phyloP scores from a whole-genome alignment of 2,113 vertebrate species.

The Oxygymnocypris stewartii region DNA sequence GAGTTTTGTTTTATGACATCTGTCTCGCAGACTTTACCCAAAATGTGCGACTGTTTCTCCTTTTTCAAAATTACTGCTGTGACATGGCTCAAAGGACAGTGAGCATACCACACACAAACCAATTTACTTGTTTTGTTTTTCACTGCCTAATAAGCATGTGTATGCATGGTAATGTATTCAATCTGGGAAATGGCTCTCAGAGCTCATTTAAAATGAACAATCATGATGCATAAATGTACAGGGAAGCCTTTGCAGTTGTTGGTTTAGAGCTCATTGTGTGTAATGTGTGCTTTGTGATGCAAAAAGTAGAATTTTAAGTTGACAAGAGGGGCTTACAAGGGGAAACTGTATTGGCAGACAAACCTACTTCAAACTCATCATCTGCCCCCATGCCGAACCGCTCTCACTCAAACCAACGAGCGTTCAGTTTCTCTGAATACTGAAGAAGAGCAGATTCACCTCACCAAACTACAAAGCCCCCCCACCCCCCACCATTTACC shows the following conservation, averaged over 20 bases:
- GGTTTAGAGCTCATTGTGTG: constrained; percentile 65
- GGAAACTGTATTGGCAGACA: constrained; percentile 56
- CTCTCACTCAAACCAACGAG: constrained; percentile 42
- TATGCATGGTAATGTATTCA: constrained; percentile 69
- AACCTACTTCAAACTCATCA: constrained; percentile 65
- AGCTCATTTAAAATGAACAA: constrained; percentile 72
- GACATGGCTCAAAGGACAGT: constrained; percentile 19
- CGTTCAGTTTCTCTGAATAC: constrained; percentile 28
- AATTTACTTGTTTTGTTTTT: constrained; percentile 63
- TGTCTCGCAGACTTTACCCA: neutral
- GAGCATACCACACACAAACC: constrained; percentile 52
- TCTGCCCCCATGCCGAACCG: neutral
- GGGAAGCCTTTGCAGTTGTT: constrained; percentile 71
- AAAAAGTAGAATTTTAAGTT: constrained; percentile 67
- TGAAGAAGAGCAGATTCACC: constrained; percentile 28
- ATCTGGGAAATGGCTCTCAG: constrained; percentile 66
- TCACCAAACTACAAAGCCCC: constrained; percentile 11
- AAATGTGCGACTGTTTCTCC: constrained; percentile 20
- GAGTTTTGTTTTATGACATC: neutral
- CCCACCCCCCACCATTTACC: neutral
- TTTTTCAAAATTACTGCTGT: constrained; percentile 33
- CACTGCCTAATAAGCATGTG: constrained; percentile 53
- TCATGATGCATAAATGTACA: constrained; percentile 73
- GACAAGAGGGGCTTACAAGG: constrained; percentile 44
- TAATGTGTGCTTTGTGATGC: constrained; percentile 73